Evolutionary conservation across 2,113 vertebrate genomes (phyloP).

Genomic region (Solea solea): DNA sequence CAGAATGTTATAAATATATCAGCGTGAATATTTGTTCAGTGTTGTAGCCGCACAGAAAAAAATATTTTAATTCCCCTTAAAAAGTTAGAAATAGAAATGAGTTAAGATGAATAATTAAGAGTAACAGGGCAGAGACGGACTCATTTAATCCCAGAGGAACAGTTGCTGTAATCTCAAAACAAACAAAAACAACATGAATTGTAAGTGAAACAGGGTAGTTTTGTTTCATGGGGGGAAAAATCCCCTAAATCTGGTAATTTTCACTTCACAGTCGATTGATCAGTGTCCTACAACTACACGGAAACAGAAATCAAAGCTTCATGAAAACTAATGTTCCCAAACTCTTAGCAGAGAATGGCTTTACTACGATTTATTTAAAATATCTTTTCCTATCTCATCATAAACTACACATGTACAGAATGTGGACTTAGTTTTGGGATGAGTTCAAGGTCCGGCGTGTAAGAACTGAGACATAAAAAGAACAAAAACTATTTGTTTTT

Average conservation of each 20-base stretch:
- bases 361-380: too few relatives aligned
- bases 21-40: not conserved
- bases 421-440: too few relatives aligned
- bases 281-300: too few relatives aligned
- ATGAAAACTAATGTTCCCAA: too few relatives aligned
- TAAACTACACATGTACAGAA: too few relatives aligned
- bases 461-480: too few relatives aligned
- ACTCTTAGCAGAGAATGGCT: too few relatives aligned
- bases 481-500: not conserved
- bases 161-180: slow-evolving; percentile 1
- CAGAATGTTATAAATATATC: not conserved
- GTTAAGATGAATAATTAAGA: slow-evolving; percentile 20
- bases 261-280: too few relatives aligned
- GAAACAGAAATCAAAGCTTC: too few relatives aligned
- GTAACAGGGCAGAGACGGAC: not conserved
- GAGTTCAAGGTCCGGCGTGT: too few relatives aligned
- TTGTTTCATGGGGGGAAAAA: not conserved
- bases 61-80: not conserved
- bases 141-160: slow-evolving; percentile 21
- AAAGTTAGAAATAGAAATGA: not conserved
- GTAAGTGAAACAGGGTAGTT: not conserved
- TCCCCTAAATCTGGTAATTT: not conserved
- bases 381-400: too few relatives aligned
- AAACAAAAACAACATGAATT: not conserved
- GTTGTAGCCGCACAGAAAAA: slow-evolving; percentile 2